phyloP scores from a whole-genome alignment of 2,113 vertebrate genomes.

The Oostethus manadensis region DNA sequence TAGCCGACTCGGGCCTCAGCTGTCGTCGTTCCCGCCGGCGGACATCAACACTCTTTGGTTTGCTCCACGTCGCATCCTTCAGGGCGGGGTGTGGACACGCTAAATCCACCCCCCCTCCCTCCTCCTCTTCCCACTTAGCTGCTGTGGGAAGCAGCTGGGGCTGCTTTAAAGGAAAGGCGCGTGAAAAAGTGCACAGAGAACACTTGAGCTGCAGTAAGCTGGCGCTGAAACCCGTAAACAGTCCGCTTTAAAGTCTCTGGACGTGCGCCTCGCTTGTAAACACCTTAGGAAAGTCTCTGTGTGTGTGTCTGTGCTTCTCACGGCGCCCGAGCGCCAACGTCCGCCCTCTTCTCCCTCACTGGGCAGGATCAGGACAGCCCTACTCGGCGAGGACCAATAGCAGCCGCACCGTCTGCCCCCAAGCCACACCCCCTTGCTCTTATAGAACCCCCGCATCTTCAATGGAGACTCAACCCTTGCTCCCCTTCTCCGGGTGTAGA shows the following conservation, averaged over 20 bases:
- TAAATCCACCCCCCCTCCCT: constrained; percentile 11
- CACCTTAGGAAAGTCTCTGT: background rate
- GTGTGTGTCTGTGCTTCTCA: constrained; percentile 24
- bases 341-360: constrained; percentile 21
- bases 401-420: constrained; percentile 65
- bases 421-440: constrained; percentile 67
- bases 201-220: constrained; percentile 49
- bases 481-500: constrained; percentile 65
- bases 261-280: constrained; percentile 16
- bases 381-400: constrained; percentile 68
- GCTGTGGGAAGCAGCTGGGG: constrained; percentile 50
- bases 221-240: constrained; percentile 55
- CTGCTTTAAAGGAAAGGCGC: constrained; percentile 33
- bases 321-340: constrained; percentile 38
- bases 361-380: constrained; percentile 75
- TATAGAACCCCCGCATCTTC: constrained; percentile 79
- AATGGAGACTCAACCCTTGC: constrained; percentile 75
- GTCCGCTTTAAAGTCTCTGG: constrained; percentile 25
- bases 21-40: constrained; percentile 30
- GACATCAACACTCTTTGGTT: constrained; percentile 35
- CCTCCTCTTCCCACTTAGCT: constrained; percentile 1
- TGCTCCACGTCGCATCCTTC: constrained; percentile 15
- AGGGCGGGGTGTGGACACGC: background rate
- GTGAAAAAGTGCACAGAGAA: constrained; percentile 43
- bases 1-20: no score